Evolutionary conservation across 64 coral and sea anemone species (phyloP), one percentile per base, ranked within the genome.

Genomic region (Platygyra sinensis): DNA sequence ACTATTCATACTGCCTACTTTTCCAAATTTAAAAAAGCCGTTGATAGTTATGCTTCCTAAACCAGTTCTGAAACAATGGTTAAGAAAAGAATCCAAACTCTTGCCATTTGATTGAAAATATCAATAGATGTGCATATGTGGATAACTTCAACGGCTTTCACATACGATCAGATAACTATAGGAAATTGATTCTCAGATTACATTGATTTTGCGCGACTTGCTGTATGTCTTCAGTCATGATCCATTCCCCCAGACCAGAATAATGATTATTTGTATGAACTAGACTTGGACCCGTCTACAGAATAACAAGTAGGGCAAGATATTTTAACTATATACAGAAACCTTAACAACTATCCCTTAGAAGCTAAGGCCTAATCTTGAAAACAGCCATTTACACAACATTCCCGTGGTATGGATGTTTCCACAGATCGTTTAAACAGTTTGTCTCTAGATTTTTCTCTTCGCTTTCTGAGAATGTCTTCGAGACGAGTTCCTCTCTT

Each of bases 401-500:
- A 60, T 38, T 67, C 2, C 28, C 89, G 22, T 90, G 89, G 42
- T 82, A 98, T 22, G 89, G 86, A 82, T 92, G 91, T 83, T 90
- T 73, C 96, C 96, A 98, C 51, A 98, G 17, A 36, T 98, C 79
- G 9, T 94, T 86, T 74, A n/a, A 94, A 88, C 17, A 94, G 67
- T 78, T 89, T 98, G 32, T 89, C 88, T 39, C 83, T 91, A 24
- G 92, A 65, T 73, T 98, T 92, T 80, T 94, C 89, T 89, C 93
- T 83, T 42, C 84, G 88, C 74, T 92, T 98, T 36, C 83, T 88
- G 8, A 98, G 73, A 80, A 98, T 57, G 86, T 91, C 77, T 22
- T 94, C 92, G 72, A 98, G 38, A 22, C 91, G 94, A 27, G 96
- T 89, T 14, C 96, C 96, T 94, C 96, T 91, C 87, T 98, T 98